Conservation (phyloP, 2,888 invertebrate genomes). For the Cryptus armator region DNA sequence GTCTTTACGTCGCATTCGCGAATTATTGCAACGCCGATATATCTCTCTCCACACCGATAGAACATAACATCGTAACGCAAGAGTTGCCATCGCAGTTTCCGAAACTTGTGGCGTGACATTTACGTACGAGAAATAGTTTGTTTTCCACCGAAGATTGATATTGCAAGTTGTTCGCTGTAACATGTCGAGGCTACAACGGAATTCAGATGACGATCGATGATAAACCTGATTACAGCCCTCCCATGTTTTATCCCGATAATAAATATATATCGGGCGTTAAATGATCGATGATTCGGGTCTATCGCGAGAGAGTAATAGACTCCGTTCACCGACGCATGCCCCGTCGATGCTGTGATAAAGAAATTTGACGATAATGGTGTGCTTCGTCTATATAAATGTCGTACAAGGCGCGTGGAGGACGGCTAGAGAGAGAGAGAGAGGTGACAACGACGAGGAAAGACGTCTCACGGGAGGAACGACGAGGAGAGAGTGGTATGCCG, state of each 20-base stretch:
- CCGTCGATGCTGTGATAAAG: background rate
- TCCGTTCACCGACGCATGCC: background rate
- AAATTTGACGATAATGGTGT: constrained; percentile 18
- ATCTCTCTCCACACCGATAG: background rate
- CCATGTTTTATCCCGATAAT: background rate
- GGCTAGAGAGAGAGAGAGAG: background rate
- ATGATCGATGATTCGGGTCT: constrained; percentile 9
- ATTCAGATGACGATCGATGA: background rate
- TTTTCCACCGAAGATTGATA: background rate
- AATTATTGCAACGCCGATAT: constrained; percentile 31
- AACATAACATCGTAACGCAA: background rate
- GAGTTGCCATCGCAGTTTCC: background rate
- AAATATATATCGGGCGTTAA: constrained; percentile 9
- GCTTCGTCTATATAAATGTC: background rate
- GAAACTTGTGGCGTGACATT: background rate
- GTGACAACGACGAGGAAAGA: constrained; percentile 28
- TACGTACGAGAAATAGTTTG: background rate
- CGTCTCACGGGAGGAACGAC: background rate
- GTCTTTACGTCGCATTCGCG: constrained; percentile 34
- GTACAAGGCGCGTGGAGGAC: background rate
- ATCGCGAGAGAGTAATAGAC: constrained; percentile 22
- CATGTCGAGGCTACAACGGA: background rate
- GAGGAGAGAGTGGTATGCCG: constrained; percentile 73
- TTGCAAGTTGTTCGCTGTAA: background rate
- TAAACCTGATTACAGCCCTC: background rate